Evolutionary conservation across 2,797 vertebrate genomes (phyloP).

Genomic region (Crocodylus rhombifer): DNA sequence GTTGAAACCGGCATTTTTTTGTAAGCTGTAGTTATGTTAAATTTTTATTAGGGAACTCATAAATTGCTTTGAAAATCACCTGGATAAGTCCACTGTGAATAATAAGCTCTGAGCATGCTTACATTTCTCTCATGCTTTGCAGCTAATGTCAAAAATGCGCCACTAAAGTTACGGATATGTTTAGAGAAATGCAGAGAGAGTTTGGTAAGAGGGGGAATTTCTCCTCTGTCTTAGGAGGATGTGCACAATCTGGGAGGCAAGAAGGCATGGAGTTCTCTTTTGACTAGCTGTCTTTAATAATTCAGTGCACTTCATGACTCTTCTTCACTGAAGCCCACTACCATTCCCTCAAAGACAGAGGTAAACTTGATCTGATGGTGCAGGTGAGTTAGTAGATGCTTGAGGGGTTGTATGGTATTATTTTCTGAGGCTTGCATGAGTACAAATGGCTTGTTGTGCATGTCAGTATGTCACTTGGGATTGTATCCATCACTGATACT

Average conservation of each 20-base stretch:
- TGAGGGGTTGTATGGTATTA: background rate
- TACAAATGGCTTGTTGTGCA: background rate
- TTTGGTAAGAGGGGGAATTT: background rate
- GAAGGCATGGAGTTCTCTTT: background rate
- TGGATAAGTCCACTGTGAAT: no score
- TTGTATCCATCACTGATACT: background rate
- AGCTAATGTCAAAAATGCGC: background rate
- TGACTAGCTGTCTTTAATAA: background rate
- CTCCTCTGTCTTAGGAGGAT: background rate
- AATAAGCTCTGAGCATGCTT: background rate
- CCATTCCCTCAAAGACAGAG: background rate
- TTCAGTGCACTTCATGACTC: accelerated
- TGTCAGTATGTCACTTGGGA: no score
- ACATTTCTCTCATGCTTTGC: background rate
- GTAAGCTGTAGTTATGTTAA: background rate
- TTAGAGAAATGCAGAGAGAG: background rate
- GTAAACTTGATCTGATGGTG: background rate
- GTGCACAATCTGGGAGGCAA: background rate
- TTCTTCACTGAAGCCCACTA: background rate
- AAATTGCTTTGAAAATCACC: background rate
- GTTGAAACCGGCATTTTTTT: no score
- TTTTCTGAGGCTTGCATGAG: background rate
- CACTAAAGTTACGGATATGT: background rate
- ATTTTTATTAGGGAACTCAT: background rate
- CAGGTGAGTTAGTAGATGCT: background rate